phyloP scores from a whole-genome alignment of 2,797 vertebrate species.

The Brachyalestes nurse region DNA sequence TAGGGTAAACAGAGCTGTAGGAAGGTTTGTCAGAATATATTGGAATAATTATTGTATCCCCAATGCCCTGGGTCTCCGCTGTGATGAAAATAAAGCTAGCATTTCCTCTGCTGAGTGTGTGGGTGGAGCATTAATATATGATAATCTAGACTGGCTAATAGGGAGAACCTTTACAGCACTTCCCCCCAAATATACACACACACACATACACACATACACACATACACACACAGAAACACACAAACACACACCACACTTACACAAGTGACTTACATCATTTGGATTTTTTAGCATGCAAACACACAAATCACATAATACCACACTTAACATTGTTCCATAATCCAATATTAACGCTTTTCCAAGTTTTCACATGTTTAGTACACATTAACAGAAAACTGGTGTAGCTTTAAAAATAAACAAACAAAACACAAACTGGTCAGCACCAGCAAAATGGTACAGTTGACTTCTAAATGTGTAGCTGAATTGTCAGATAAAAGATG shows the following conservation, averaged over 20 bases:
- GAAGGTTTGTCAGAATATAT: slow-evolving; percentile 5
- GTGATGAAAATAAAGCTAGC: not conserved
- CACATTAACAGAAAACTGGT: not conserved
- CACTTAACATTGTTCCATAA: not conserved
- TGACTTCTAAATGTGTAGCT: not conserved
- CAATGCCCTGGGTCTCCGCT: not conserved
- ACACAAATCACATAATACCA: not conserved
- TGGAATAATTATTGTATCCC: not conserved
- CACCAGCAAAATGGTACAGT: not conserved
- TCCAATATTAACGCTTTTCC: not conserved
- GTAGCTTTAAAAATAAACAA: not conserved
- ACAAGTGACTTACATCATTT: too few relatives aligned
- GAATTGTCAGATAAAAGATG: too few relatives aligned
- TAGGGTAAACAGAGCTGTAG: not conserved
- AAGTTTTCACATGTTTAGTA: not conserved
- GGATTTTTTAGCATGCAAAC: not conserved
- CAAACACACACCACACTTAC: too few relatives aligned
- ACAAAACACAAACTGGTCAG: not conserved
- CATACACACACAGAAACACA: not conserved
- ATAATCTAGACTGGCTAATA: slow-evolving; percentile 3
- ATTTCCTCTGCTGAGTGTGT: not conserved
- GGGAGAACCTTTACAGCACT: not conserved
- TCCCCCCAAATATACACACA: not conserved
- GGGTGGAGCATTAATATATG: slow-evolving; percentile 1
- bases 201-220: not conserved